Evolutionary conservation across 2,113 vertebrate species (phyloP).

Genomic region (Megaceryle maxima): DNA sequence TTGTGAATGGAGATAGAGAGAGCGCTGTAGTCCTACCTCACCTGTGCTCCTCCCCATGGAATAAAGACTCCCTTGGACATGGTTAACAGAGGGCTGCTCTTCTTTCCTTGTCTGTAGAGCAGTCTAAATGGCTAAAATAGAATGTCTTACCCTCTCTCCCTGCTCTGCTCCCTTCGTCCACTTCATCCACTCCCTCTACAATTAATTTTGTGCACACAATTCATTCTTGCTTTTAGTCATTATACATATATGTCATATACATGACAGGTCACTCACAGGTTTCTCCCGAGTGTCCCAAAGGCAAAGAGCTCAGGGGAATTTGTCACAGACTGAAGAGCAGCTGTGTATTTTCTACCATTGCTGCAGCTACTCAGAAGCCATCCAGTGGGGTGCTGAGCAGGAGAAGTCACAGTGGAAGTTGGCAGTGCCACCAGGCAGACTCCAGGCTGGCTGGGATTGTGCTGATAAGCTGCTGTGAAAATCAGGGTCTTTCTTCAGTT

Average conservation of each 20-base stretch:
- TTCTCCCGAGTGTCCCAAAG: not conserved
- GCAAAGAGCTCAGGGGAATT: not conserved
- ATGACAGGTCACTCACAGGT: not conserved
- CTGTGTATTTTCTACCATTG: not conserved
- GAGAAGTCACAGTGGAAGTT: fast-evolving
- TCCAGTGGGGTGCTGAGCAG: fast-evolving
- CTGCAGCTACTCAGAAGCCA: not conserved
- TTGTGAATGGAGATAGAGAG: not conserved
- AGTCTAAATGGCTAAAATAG: not conserved
- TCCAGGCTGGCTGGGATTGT: not conserved
- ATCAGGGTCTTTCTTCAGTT: not conserved
- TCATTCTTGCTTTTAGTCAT: not conserved
- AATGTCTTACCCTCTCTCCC: not conserved
- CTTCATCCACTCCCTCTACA: not conserved
- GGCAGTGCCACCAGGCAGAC: not conserved
- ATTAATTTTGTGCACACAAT: fast-evolving
- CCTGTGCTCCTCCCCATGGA: not conserved
- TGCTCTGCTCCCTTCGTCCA: not conserved
- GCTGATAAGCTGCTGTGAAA: not conserved
- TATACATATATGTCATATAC: not conserved
- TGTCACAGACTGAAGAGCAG: not conserved
- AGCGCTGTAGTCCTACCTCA: not conserved
- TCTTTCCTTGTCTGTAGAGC: not conserved
- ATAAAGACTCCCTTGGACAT: not conserved
- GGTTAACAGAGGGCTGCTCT: not conserved